Percentiles rank a stretch among this genome's conserved stretches.
Evolutionary conservation across 1,140 invertebrate species (phyloP).

Genomic region (Acromyrmex charruanus): DNA sequence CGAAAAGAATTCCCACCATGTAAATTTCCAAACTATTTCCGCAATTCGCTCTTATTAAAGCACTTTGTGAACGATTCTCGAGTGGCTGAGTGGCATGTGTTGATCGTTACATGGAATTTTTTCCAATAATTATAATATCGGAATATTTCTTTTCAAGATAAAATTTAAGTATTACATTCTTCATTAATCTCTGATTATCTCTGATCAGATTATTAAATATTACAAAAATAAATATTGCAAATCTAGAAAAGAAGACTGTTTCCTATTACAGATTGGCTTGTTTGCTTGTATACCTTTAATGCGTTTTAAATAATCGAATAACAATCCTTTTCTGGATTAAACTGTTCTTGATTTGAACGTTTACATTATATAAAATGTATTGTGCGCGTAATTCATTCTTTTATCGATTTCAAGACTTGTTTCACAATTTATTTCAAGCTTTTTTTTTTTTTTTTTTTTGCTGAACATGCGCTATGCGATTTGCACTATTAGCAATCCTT

Average conservation of each 20-base stretch:
- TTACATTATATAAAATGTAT: neutral
- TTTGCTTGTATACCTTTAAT: neutral
- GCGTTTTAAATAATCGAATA: neutral
- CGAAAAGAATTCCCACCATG: constrained; percentile 44
- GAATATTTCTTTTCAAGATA: neutral
- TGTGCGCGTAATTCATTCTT: neutral
- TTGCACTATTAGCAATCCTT: constrained; percentile 35
- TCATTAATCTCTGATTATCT: neutral
- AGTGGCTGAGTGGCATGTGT: neutral
- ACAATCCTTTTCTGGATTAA: neutral
- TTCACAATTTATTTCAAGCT: neutral
- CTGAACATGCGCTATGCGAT: neutral
- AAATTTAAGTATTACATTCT: neutral
- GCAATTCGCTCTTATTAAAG: constrained; percentile 50
- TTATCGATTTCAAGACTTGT: neutral
- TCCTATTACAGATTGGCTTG: neutral
- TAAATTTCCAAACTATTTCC: constrained; percentile 55
- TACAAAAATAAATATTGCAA: neutral
- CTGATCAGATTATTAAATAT: neutral
- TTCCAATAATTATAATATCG: constrained; percentile 8
- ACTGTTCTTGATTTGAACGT: neutral
- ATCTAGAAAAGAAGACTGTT: neutral
- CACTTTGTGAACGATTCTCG: constrained; percentile 1
- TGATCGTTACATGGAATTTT: constrained; percentile 1
- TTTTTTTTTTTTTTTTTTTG: neutral